Evolutionary conservation across 1,140 invertebrate species (phyloP).

Genomic region (Drosophila dunni): DNA sequence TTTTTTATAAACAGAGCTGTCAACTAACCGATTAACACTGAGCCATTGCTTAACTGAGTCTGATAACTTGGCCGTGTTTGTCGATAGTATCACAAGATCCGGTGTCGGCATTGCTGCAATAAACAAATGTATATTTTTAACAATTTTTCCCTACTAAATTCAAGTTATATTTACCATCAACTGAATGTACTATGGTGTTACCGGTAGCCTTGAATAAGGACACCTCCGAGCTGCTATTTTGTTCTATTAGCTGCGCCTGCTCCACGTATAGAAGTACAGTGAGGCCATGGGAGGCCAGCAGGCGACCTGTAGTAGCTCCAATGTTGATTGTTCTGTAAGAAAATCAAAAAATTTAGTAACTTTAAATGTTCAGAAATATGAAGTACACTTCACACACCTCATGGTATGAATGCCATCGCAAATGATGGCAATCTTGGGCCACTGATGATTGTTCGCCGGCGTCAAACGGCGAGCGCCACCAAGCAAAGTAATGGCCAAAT

Average conservation of each 20-base stretch:
- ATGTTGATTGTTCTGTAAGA: slow-evolving; percentile 87
- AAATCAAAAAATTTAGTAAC: neutral
- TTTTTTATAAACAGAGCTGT: neutral
- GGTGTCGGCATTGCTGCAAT: slow-evolving; percentile 71
- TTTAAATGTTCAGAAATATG: too few relatives aligned
- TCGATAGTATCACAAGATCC: slow-evolving; percentile 84
- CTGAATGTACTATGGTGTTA: slow-evolving; percentile 74
- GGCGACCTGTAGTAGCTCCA: slow-evolving; percentile 91
- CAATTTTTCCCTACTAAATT: neutral
- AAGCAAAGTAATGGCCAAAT: slow-evolving; percentile 91
- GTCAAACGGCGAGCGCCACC: slow-evolving; percentile 91
- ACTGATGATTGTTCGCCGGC: slow-evolving; percentile 93
- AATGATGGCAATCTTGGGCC: slow-evolving; percentile 90
- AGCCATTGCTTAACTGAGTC: slow-evolving; percentile 87
- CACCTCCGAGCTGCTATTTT: slow-evolving; percentile 84
- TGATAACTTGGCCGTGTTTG: slow-evolving; percentile 73
- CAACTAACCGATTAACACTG: slow-evolving; percentile 86
- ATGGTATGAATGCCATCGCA: slow-evolving; percentile 86
- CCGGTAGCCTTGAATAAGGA: slow-evolving; percentile 80
- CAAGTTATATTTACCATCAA: slow-evolving; percentile 60
- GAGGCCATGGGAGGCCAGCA: slow-evolving; percentile 93
- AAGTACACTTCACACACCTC: slow-evolving; percentile 45
- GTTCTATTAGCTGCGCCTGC: slow-evolving; percentile 84
- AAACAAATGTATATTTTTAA: neutral
- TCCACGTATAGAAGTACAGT: slow-evolving; percentile 89